phyloP scores from a whole-genome alignment of 2,113 vertebrate species.

The Pongo abelii region DNA sequence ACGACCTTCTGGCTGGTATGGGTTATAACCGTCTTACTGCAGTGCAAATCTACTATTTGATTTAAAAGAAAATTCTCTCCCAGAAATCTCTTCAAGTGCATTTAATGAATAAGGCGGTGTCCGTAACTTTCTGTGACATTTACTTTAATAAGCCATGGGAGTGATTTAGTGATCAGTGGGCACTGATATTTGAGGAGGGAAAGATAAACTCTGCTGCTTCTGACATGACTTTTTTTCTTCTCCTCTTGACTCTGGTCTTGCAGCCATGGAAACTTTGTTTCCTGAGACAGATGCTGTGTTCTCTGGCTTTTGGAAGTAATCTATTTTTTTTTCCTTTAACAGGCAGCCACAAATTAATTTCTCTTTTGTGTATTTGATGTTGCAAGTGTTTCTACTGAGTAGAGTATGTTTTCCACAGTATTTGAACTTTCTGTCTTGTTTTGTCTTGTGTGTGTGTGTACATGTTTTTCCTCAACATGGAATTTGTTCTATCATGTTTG shows the following conservation, averaged over 20 bases:
- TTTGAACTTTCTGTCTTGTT: conserved; percentile 18
- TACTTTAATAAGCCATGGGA: conserved; percentile 81
- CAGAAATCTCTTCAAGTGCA: conserved; percentile 67
- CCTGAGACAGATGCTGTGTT: neutral
- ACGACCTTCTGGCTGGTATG: neutral
- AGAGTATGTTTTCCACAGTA: neutral
- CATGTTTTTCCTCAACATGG: neutral
- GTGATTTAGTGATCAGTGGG: conserved; percentile 81
- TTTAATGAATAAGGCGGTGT: conserved; percentile 74
- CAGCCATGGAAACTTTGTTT: conserved; percentile 62
- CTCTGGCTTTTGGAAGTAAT: conserved; percentile 40
- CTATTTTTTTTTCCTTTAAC: neutral
- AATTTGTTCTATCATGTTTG: conserved; percentile 43
- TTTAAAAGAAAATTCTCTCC: conserved; percentile 69
- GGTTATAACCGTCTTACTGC: conserved; percentile 51
- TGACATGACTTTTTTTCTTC: neutral
- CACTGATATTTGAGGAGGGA: conserved; percentile 74
- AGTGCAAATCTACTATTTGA: conserved; percentile 58
- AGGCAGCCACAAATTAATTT: conserved; percentile 26
- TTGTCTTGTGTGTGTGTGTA: neutral
- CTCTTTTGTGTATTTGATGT: conserved; percentile 9
- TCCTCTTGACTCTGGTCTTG: conserved; percentile 40
- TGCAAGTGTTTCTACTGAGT: neutral
- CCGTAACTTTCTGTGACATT: conserved; percentile 80
- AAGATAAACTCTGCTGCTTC: conserved; percentile 75